These are phyloP conservation scores for Taurulus bubalis DNA, from an alignment of 2,113 vertebrate genomes.

Conservation along the genomic window DNA sequence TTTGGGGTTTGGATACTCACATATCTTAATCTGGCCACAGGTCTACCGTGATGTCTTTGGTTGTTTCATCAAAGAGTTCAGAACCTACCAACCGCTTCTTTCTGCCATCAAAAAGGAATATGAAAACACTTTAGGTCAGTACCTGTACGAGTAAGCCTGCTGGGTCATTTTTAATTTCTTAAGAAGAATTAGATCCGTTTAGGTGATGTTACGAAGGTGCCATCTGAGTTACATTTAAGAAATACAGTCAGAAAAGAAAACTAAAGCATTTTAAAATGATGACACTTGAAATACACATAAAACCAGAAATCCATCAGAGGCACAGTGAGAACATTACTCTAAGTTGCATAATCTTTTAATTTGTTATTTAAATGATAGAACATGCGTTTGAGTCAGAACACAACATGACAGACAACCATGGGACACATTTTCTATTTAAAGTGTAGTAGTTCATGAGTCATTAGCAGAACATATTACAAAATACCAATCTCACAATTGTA, in stretches of 20 bases:
- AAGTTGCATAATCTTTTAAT: neutral
- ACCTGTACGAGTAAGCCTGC: neutral
- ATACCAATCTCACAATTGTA: neutral
- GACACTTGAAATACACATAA: neutral
- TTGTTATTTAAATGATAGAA: neutral
- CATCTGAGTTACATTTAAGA: neutral
- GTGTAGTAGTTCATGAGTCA: neutral
- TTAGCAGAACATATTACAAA: neutral
- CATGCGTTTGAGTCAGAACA: neutral
- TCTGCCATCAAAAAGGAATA: constrained; percentile 90
- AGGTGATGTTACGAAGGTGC: neutral
- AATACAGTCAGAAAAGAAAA: neutral
- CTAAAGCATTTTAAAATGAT: neutral
- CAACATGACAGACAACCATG: neutral
- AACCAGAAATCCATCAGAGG: neutral
- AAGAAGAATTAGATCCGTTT: neutral
- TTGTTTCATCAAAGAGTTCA: constrained; percentile 88
- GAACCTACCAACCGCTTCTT: constrained; percentile 89
- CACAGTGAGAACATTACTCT: neutral
- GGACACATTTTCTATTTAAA: neutral
- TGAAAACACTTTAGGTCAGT: constrained; percentile 88
- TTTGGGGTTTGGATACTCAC: neutral
- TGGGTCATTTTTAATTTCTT: neutral
- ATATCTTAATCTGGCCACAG: constrained; percentile 68
- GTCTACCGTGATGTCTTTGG: constrained; percentile 87